Evolutionary conservation across 1,140 invertebrate genomes (phyloP).

Genomic region (Tribolium madens): DNA sequence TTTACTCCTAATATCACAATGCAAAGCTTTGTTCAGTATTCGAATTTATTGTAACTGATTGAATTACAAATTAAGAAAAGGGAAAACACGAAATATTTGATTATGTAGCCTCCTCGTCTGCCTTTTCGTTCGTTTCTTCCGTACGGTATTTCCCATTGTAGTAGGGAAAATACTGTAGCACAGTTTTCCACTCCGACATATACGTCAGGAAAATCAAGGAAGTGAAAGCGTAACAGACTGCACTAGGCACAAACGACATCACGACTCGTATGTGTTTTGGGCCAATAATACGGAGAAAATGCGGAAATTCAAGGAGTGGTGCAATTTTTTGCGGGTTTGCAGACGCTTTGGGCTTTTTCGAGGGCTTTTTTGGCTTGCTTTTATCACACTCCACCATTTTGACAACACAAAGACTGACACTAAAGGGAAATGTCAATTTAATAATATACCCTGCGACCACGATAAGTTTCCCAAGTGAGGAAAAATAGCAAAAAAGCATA

Average conservation of each 20-base stretch:
- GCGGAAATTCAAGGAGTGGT: conserved; percentile 64
- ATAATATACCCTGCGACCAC: no score
- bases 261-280: conserved; percentile 12
- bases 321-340: not conserved
- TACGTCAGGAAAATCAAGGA: conserved; percentile 13
- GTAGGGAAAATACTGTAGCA: conserved; percentile 38
- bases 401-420: not conserved
- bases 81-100: not conserved
- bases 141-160: conserved; percentile 33
- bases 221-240: conserved; percentile 3
- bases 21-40: not conserved
- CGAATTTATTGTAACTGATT: not conserved
- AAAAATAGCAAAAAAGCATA: no score
- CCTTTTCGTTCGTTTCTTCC: not conserved
- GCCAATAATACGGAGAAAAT: conserved; percentile 19
- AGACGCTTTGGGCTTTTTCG: not conserved
- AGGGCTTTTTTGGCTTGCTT: not conserved
- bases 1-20: conserved; percentile 35
- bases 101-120: not conserved
- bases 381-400: not conserved
- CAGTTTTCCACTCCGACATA: conserved; percentile 13
- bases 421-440: no score
- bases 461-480: no score
- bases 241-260: conserved; percentile 1
- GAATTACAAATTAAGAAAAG: not conserved